Percentiles rank a stretch among this genome's conserved stretches.
Conservation (phyloP, 2,888 invertebrate genomes). For the Aspidiotus rigidus region DNA sequence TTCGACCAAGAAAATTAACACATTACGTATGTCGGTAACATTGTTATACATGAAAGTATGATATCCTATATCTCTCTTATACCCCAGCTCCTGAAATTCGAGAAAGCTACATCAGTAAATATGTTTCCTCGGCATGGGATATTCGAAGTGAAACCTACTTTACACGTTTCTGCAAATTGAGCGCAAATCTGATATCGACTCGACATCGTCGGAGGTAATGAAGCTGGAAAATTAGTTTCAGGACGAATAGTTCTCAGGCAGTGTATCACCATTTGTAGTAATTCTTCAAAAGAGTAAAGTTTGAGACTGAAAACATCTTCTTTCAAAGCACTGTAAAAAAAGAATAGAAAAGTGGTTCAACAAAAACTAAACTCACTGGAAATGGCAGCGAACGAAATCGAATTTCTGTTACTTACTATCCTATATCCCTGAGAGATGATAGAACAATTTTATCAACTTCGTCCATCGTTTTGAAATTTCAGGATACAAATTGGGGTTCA, state of each 20-base stretch:
- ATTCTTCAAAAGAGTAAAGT: background rate
- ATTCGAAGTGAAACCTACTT: background rate
- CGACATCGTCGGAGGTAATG: background rate
- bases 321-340: background rate
- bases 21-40: background rate
- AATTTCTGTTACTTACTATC: background rate
- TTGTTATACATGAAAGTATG: background rate
- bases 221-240: background rate
- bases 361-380: background rate
- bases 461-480: background rate
- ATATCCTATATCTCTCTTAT: background rate
- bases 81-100: background rate
- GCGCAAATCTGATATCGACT: background rate
- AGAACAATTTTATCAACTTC: slow-evolving; percentile 1
- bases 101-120: background rate
- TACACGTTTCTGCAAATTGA: background rate
- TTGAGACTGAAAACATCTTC: background rate
- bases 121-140: too few relatives aligned
- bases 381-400: background rate
- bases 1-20: background rate
- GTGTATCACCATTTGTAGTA: background rate
- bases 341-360: background rate
- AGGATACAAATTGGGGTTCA: too few relatives aligned
- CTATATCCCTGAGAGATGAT: background rate
- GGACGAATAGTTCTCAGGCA: background rate